A percentile compares a stretch with the other conserved stretches of the same genome.
phyloP scores from a whole-genome alignment of 2,113 vertebrate species.

The Macaca mulatta region DNA sequence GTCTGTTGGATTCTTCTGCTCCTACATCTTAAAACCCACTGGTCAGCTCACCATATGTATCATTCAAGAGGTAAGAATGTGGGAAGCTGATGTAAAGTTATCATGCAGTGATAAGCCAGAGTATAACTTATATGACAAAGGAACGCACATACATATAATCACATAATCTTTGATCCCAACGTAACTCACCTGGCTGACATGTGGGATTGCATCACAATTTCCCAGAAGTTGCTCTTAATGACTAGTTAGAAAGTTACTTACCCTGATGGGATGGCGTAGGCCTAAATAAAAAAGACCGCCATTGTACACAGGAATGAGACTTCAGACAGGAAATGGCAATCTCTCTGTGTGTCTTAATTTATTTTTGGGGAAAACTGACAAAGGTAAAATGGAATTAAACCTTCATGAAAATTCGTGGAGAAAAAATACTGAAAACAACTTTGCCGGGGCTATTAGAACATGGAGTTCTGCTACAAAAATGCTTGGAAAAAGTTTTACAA shows the following conservation, averaged over 20 bases:
- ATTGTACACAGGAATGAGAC: neutral
- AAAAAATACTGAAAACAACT: constrained; percentile 33
- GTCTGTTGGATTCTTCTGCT: neutral
- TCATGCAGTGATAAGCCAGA: neutral
- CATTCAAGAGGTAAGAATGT: neutral
- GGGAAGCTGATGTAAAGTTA: neutral
- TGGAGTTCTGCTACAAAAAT: constrained; percentile 49
- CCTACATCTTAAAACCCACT: neutral
- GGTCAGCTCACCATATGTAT: neutral
- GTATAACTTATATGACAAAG: neutral
- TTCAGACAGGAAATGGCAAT: neutral
- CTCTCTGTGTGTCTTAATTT: constrained; percentile 24
- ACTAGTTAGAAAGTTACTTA: constrained; percentile 90
- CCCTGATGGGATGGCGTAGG: constrained; percentile 85
- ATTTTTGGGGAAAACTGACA: constrained; percentile 35
- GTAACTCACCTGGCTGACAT: constrained; percentile 86
- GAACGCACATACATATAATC: neutral
- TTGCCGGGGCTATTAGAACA: constrained; percentile 61
- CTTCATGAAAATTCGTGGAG: neutral
- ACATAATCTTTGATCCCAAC: neutral
- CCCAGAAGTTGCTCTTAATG: constrained; percentile 89
- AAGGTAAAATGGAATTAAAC: constrained; percentile 37
- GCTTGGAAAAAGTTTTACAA: constrained; percentile 79
- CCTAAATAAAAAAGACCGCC: constrained; percentile 76
- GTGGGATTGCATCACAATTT: constrained; percentile 83